phyloP scores from a whole-genome alignment of 1,140 invertebrate species.

The Zaprionus inermis region DNA sequence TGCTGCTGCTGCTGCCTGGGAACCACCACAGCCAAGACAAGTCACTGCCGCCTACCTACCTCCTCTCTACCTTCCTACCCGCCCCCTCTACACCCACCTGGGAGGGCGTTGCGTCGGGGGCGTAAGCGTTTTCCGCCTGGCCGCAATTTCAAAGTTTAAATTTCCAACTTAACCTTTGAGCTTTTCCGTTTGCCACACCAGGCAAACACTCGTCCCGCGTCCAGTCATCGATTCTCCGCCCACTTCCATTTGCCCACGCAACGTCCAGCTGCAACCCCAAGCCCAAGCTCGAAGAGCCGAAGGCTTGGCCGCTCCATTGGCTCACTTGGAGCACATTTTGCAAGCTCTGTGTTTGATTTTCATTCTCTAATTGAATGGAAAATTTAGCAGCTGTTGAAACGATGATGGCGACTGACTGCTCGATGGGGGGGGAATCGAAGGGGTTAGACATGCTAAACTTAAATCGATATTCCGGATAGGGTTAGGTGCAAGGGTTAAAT shows the following conservation, averaged over 20 bases:
- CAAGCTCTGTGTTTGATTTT: slow-evolving; percentile 77
- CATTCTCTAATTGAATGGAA: slow-evolving; percentile 80
- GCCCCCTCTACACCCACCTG: too few species aligned
- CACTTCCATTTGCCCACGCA: neutral
- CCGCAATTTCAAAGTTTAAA: slow-evolving; percentile 72
- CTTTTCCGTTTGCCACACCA: slow-evolving; percentile 43
- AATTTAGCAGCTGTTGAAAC: slow-evolving; percentile 72
- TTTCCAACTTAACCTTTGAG: slow-evolving; percentile 77
- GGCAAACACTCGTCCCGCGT: neutral
- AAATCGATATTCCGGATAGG: slow-evolving; percentile 18
- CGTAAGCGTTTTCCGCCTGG: slow-evolving; percentile 48
- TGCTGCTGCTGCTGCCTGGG: slow-evolving; percentile 27
- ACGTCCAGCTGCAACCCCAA: neutral
- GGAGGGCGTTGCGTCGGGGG: slow-evolving; percentile 50
- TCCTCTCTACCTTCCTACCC: too few species aligned
- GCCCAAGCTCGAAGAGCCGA: too few species aligned
- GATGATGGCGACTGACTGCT: neutral
- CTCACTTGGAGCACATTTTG: slow-evolving; percentile 19
- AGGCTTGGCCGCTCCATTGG: slow-evolving; percentile 8
- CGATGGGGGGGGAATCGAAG: neutral
- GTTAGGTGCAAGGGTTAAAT: too few species aligned
- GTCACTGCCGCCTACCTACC: neutral
- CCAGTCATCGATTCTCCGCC: neutral
- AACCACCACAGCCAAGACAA: slow-evolving; percentile 1
- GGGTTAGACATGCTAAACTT: slow-evolving; percentile 8